These are phyloP conservation scores for Epistrophe grossulariae DNA, from an alignment of 2,888 invertebrate species.

Conservation along the genomic window DNA sequence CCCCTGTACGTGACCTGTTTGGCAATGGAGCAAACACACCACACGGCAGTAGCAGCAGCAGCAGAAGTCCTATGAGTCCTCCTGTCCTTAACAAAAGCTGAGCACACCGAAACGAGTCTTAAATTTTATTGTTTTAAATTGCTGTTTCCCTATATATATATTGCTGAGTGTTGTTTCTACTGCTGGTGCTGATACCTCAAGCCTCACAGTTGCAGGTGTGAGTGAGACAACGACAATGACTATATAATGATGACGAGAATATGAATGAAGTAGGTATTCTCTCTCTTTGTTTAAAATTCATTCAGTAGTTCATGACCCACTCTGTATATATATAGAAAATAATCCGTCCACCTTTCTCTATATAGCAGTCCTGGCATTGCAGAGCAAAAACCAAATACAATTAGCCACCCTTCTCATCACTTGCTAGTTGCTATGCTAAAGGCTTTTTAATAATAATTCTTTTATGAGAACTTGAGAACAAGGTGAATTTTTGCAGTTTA, in stretches of 20 bases:
- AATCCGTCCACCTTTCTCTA: background rate
- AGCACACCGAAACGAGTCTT: conserved; percentile 43
- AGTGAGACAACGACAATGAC: conserved; percentile 39
- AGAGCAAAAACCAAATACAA: conserved; percentile 49
- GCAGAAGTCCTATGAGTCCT: conserved; percentile 18
- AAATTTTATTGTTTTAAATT: conserved; percentile 71
- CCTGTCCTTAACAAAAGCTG: conserved; percentile 34
- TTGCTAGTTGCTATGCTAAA: background rate
- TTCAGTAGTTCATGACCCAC: conserved; percentile 45
- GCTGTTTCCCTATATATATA: conserved; percentile 22
- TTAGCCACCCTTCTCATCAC: conserved; percentile 24
- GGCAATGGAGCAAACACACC: conserved; percentile 25
- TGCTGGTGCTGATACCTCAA: background rate
- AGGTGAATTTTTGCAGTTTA: background rate
- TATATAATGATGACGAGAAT: conserved; percentile 42
- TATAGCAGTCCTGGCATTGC: background rate
- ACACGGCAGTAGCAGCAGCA: too few relatives aligned
- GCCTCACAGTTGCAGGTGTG: conserved; percentile 33
- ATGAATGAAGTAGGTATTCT: conserved; percentile 42
- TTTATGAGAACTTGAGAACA: conserved; percentile 5
- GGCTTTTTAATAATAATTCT: conserved; percentile 48
- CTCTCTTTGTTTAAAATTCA: conserved; percentile 17
- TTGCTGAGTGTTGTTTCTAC: background rate
- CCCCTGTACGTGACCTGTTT: conserved; percentile 67
- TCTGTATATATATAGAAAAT: conserved; percentile 17